These are phyloP conservation scores for Lampris megalopsis DNA, from an alignment of 2,113 vertebrate genomes.

Conservation along the genomic window DNA sequence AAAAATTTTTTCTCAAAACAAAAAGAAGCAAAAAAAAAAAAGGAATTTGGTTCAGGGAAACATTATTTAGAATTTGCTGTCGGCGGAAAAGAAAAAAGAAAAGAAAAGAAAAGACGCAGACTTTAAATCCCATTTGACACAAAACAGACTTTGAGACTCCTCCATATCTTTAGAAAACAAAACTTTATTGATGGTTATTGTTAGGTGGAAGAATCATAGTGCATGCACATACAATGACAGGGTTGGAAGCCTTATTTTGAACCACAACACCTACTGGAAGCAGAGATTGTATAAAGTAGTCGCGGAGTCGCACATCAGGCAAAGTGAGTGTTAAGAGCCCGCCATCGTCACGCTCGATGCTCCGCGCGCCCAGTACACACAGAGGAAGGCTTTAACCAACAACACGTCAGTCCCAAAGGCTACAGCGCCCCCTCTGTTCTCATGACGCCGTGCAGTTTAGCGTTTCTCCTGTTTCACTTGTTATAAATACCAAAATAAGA, in stretches of 20 bases:
- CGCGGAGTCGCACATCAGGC: conserved; percentile 85
- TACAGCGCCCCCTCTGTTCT: conserved; percentile 56
- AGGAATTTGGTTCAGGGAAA: too few species aligned
- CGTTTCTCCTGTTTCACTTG: conserved; percentile 61
- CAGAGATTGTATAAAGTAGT: conserved; percentile 90
- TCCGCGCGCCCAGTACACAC: conserved; percentile 79
- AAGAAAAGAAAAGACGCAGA: not conserved
- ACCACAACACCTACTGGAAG: conserved; percentile 95
- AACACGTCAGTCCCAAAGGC: not conserved
- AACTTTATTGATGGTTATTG: conserved; percentile 99
- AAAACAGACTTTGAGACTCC: conserved; percentile 74
- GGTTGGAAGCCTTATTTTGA: conserved; percentile 89
- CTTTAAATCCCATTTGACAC: not conserved
- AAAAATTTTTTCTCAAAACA: too few species aligned
- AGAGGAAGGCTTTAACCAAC: conserved; percentile 65
- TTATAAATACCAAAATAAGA: conserved; percentile 89
- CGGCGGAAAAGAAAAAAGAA: not conserved
- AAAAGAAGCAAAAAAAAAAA: too few species aligned
- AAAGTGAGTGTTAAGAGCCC: conserved; percentile 29
- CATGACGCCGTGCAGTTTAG: conserved; percentile 59
- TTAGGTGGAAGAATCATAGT: conserved; percentile 92
- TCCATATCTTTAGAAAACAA: conserved; percentile 85
- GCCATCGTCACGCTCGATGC: not conserved
- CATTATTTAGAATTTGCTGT: too few species aligned
- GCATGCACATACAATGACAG: conserved; percentile 98